phyloP scores from a whole-genome alignment of 2,888 invertebrate genomes.

The Hypolimnas misippus region DNA sequence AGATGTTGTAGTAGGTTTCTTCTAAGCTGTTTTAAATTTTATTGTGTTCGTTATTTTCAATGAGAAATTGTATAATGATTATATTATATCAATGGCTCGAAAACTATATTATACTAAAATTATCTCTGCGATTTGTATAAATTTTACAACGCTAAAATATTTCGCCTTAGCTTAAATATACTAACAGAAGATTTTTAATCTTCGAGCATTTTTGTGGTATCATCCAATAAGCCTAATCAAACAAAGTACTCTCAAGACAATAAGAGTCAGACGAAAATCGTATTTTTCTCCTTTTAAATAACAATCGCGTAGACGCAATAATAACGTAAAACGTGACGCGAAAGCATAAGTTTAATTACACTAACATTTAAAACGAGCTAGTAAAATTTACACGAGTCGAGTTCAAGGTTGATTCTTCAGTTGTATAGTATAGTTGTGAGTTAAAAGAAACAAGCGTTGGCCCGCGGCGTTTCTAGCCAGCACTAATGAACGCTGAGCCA shows the following conservation, averaged over 20 bases:
- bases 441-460: constrained; percentile 49
- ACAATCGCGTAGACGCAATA: neutral
- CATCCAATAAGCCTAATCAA: too few relatives aligned
- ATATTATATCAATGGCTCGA: neutral
- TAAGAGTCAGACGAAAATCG: too few relatives aligned
- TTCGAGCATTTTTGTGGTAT: too few relatives aligned
- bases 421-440: constrained; percentile 31
- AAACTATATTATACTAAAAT: too few relatives aligned
- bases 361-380: constrained; percentile 31
- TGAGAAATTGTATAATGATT: neutral
- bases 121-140: too few relatives aligned
- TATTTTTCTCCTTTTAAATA: too few relatives aligned
- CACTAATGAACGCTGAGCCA: constrained; percentile 27
- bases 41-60: neutral
- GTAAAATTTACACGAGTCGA: constrained; percentile 59
- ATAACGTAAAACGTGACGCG: neutral
- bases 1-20: neutral
- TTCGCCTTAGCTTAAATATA: too few relatives aligned
- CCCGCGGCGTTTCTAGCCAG: constrained; percentile 32
- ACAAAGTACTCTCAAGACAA: too few relatives aligned
- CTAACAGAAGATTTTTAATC: too few relatives aligned
- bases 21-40: neutral
- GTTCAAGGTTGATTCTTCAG: constrained; percentile 60
- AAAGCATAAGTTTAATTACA: neutral
- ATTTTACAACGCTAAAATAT: too few relatives aligned